Percentiles rank a stretch among this genome's conserved stretches.
Conservation (phyloP, 2,113 vertebrate genomes). For the Rhegmatorhina hoffmannsi region DNA sequence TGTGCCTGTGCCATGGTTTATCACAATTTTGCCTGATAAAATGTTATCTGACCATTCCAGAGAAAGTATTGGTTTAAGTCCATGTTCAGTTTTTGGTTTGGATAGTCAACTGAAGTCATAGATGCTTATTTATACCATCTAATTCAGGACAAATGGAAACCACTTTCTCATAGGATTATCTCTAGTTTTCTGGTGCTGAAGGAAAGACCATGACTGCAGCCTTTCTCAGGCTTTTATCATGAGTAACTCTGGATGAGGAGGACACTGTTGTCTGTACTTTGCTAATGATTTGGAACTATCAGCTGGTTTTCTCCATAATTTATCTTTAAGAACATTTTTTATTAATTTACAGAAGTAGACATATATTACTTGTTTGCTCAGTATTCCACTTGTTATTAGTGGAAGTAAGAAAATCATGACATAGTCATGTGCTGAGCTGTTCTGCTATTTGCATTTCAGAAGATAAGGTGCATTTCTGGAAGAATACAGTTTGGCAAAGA, state of each 20-base stretch:
- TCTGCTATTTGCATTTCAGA: not conserved
- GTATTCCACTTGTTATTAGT: not conserved
- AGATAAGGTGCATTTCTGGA: not conserved
- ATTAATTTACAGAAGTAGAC: not conserved
- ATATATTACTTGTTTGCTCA: not conserved
- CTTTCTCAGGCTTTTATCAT: not conserved
- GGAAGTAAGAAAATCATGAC: not conserved
- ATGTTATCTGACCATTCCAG: not conserved
- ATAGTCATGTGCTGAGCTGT: not conserved
- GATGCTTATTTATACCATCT: not conserved
- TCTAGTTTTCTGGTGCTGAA: not conserved
- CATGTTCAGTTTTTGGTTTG: not conserved
- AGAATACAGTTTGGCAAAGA: not conserved
- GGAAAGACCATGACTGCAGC: not conserved
- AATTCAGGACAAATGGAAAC: not conserved
- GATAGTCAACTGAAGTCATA: not conserved
- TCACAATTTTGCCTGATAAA: not conserved
- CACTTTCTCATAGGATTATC: slow-evolving; percentile 11
- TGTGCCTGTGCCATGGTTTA: not conserved
- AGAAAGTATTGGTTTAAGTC: not conserved
- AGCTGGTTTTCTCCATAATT: not conserved
- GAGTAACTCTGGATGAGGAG: not conserved
- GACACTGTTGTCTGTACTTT: not conserved
- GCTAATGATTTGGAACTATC: slow-evolving; percentile 28
- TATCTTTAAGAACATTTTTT: not conserved